phyloP scores from a whole-genome alignment of 2,888 invertebrate genomes.

The Lepidonotus clava region DNA sequence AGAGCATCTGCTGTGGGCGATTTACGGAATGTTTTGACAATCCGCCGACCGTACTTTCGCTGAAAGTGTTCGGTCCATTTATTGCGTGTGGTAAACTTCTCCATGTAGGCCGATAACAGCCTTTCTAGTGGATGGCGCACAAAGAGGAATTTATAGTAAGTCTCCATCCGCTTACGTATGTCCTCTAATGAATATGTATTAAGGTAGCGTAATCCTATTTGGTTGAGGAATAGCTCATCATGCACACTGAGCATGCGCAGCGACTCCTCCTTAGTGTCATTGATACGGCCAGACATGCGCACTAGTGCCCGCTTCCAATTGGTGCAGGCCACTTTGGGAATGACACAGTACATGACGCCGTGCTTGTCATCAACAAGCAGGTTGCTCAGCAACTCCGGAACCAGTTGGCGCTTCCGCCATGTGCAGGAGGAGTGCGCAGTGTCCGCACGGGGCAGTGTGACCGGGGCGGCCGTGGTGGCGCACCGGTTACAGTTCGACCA shows the following conservation, averaged over 20 bases:
- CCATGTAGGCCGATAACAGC: slow-evolving; percentile 92
- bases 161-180: slow-evolving; percentile 85
- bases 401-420: slow-evolving; percentile 31
- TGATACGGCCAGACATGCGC: slow-evolving; percentile 3
- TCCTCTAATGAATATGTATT: slow-evolving; percentile 83
- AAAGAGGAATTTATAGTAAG: slow-evolving; percentile 91
- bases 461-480: slow-evolving; percentile 19
- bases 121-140: slow-evolving; percentile 95
- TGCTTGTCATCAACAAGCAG: slow-evolving; percentile 91
- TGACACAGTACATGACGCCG: slow-evolving; percentile 94
- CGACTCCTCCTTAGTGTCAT: slow-evolving; percentile 38
- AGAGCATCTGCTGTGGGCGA: slow-evolving; percentile 84
- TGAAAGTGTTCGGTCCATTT: slow-evolving; percentile 64
- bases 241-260: slow-evolving; percentile 3
- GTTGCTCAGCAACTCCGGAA: slow-evolving; percentile 84
- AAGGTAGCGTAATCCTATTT: slow-evolving; percentile 58
- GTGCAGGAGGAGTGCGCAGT: background rate
- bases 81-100: slow-evolving; percentile 87
- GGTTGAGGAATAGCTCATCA: slow-evolving; percentile 51
- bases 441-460: background rate
- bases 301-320: slow-evolving; percentile 88
- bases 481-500: slow-evolving; percentile 47
- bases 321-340: slow-evolving; percentile 94
- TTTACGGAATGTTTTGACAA: slow-evolving; percentile 88
- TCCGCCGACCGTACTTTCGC: slow-evolving; percentile 83